Conservation (phyloP, 2,888 invertebrate species). For the Petrophora chlorosata region DNA sequence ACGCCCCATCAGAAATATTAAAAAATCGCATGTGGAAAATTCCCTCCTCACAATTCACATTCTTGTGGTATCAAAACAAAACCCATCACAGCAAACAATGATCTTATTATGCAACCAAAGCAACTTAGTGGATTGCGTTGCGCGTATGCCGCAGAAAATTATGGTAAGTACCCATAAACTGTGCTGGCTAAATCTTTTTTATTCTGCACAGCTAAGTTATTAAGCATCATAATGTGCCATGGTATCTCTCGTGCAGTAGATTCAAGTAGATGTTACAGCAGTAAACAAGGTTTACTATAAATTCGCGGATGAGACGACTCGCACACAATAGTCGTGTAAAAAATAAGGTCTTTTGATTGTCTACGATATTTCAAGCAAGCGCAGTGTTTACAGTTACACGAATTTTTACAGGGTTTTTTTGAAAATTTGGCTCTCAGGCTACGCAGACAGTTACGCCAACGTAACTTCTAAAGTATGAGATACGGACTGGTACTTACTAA, state of each 20-base stretch:
- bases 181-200: constrained; percentile 29
- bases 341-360: no score
- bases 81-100: constrained; percentile 30
- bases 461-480: no score
- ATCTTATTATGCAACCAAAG: constrained; percentile 40
- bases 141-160: constrained; percentile 36
- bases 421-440: no score
- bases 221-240: constrained; percentile 25
- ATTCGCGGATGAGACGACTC: no score
- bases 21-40: neutral
- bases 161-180: constrained; percentile 44
- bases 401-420: no score
- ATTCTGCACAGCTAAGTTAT: constrained; percentile 23
- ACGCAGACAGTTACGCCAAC: no score
- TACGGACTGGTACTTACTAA: no score
- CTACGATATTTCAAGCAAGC: no score
- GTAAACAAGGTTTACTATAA: constrained; percentile 14
- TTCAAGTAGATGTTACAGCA: neutral
- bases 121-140: constrained; percentile 34
- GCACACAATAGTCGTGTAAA: no score
- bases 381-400: no score
- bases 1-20: no score
- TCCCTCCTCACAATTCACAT: neutral
- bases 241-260: constrained; percentile 18
- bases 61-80: constrained; percentile 21